Conservation (phyloP, 2,113 vertebrate species). For the Gasterosteus nipponicus region DNA sequence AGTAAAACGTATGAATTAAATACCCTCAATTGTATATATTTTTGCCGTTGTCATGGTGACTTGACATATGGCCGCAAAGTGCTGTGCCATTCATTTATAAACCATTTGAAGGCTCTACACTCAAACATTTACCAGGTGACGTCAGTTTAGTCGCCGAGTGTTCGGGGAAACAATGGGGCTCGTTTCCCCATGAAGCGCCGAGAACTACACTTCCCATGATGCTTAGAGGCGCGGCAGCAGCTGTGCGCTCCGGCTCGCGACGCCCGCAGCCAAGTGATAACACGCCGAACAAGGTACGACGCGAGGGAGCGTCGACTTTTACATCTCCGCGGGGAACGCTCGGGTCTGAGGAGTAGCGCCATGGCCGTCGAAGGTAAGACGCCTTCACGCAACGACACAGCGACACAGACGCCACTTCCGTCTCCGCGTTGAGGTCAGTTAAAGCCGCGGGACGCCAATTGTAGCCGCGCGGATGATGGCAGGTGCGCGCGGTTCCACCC, state of each 20-base stretch:
- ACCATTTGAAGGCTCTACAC: too few species aligned
- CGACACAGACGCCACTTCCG: not conserved
- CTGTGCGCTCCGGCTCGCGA: slow-evolving; percentile 65
- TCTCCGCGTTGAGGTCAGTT: not conserved
- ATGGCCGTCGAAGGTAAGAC: slow-evolving; percentile 85
- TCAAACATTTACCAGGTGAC: too few species aligned
- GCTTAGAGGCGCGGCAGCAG: slow-evolving; percentile 65
- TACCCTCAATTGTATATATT: too few species aligned
- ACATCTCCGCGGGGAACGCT: slow-evolving; percentile 66
- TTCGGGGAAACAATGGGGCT: not conserved
- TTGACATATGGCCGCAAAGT: too few species aligned
- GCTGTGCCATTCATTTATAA: too few species aligned
- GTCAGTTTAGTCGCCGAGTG: too few species aligned
- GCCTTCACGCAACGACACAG: not conserved
- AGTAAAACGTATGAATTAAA: too few species aligned
- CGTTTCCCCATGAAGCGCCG: not conserved
- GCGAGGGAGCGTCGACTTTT: slow-evolving; percentile 61
- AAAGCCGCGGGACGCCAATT: not conserved
- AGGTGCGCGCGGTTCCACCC: not conserved
- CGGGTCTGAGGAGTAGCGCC: slow-evolving; percentile 66
- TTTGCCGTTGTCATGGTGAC: too few species aligned
- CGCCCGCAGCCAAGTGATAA: slow-evolving; percentile 77
- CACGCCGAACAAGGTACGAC: slow-evolving; percentile 66
- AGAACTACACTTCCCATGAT: slow-evolving; percentile 80
- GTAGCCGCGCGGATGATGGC: not conserved